Evolutionary conservation across 1,140 invertebrate species (phyloP).

Genomic region (Micrasema minimum): DNA sequence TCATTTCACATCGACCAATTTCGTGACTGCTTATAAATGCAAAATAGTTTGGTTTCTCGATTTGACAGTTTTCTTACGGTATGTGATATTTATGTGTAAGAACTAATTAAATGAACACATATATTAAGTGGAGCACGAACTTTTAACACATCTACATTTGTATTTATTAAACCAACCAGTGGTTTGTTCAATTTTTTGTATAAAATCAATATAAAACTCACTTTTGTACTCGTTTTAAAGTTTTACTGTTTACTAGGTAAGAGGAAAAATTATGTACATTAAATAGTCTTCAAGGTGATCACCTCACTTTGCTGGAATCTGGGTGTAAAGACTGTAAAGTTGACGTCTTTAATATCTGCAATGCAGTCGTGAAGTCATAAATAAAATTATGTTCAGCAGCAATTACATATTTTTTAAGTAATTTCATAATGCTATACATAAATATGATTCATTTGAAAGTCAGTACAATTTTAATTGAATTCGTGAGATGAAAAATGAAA

Average conservation of each 20-base stretch:
- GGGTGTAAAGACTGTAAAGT: too few species aligned
- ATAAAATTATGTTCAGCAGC: too few species aligned
- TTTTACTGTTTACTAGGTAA: not conserved
- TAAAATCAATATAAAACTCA: not conserved
- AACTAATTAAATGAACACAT: slow-evolving; percentile 3
- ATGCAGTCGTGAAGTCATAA: too few species aligned
- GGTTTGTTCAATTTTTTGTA: not conserved
- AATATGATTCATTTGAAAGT: too few species aligned
- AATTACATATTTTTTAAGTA: too few species aligned
- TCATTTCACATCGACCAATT: slow-evolving; percentile 28
- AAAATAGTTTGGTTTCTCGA: slow-evolving; percentile 15
- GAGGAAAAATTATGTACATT: not conserved
- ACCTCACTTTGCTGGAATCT: not conserved
- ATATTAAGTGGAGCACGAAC: not conserved
- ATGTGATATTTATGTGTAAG: not conserved
- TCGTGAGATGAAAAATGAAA: too few species aligned
- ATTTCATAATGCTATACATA: too few species aligned
- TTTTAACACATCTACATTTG: not conserved
- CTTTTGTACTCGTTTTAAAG: not conserved
- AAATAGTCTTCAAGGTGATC: slow-evolving; percentile 5
- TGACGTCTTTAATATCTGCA: too few species aligned
- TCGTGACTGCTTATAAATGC: slow-evolving; percentile 5
- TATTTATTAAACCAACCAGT: not conserved
- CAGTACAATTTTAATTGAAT: too few species aligned
- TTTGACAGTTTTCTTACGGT: slow-evolving; percentile 23